phyloP scores from a whole-genome alignment of 2,888 invertebrate genomes.

The Drosophila sordidapex region DNA sequence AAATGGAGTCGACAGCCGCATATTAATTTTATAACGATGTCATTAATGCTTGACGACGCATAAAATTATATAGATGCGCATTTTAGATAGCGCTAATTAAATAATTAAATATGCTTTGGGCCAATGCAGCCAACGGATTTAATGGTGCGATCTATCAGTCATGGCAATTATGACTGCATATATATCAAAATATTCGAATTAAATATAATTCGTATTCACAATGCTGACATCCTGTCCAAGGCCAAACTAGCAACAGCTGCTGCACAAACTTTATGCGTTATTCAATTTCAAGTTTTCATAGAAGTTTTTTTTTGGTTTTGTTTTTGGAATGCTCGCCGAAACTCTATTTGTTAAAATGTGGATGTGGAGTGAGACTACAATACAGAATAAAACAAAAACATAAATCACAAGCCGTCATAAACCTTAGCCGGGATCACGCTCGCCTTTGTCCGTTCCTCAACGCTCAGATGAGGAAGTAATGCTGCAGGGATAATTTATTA shows the following conservation, averaged over 20 bases:
- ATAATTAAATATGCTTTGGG: conserved; percentile 80
- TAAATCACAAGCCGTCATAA: conserved; percentile 43
- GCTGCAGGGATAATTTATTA: conserved; percentile 53
- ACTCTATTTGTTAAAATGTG: conserved; percentile 26
- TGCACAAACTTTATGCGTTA: conserved; percentile 14
- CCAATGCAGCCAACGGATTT: conserved; percentile 60
- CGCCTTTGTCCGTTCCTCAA: conserved; percentile 21
- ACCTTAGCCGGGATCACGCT: not conserved
- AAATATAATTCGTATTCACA: conserved; percentile 18
- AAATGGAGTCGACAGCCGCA: conserved; percentile 41
- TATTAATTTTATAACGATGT: conserved; percentile 72
- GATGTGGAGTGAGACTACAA: conserved; percentile 8
- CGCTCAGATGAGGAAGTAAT: conserved; percentile 60
- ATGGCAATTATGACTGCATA: conserved; percentile 64
- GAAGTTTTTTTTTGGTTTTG: not conserved
- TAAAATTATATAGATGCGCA: conserved; percentile 79
- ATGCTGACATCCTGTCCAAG: not conserved
- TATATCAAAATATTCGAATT: conserved; percentile 37
- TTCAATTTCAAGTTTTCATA: conserved; percentile 15
- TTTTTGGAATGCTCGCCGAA: conserved; percentile 39
- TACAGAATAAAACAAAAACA: conserved; percentile 24
- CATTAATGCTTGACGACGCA: conserved; percentile 76
- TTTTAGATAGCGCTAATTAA: conserved; percentile 80
- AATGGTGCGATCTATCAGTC: conserved; percentile 67
- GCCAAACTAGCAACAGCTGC: conserved; percentile 41